These are phyloP conservation scores for Paramormyrops hopkinsi DNA, from an alignment of 2,797 vertebrate genomes.

Conservation along the genomic window DNA sequence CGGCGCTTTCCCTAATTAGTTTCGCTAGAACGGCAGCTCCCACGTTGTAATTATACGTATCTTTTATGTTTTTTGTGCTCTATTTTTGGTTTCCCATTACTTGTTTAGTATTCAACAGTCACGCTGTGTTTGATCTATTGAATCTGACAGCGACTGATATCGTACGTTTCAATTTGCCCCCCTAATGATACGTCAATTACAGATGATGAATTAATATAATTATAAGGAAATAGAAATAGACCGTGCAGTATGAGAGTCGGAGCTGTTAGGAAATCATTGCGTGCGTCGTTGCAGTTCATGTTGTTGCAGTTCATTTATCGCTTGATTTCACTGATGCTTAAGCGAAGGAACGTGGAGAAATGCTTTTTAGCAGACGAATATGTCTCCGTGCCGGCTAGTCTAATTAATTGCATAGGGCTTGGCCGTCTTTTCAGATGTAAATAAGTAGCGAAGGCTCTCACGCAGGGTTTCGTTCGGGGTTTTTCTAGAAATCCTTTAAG, in stretches of 20 bases:
- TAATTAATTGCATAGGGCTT: neutral
- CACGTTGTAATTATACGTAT: neutral
- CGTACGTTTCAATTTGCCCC: neutral
- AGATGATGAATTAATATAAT: neutral
- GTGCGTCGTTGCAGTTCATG: neutral
- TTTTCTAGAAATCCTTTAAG: neutral
- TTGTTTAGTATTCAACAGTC: neutral
- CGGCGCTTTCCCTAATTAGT: conserved; percentile 29
- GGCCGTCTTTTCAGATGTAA: neutral
- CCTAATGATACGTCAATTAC: neutral
- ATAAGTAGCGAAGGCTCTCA: neutral
- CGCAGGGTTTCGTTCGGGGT: neutral
- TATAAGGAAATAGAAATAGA: neutral
- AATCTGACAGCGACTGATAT: neutral
- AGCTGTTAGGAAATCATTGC: neutral
- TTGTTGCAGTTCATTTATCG: neutral
- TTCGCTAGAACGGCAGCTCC: neutral
- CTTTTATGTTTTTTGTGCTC: neutral
- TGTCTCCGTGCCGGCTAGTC: neutral
- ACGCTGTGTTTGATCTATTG: neutral
- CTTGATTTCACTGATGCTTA: neutral
- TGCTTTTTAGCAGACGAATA: conserved; percentile 10
- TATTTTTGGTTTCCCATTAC: neutral
- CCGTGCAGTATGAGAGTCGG: neutral
- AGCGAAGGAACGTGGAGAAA: neutral